Base-by-base conservation (phyloP, 2,888 invertebrate species). In the Sialis lutaria region DNA sequence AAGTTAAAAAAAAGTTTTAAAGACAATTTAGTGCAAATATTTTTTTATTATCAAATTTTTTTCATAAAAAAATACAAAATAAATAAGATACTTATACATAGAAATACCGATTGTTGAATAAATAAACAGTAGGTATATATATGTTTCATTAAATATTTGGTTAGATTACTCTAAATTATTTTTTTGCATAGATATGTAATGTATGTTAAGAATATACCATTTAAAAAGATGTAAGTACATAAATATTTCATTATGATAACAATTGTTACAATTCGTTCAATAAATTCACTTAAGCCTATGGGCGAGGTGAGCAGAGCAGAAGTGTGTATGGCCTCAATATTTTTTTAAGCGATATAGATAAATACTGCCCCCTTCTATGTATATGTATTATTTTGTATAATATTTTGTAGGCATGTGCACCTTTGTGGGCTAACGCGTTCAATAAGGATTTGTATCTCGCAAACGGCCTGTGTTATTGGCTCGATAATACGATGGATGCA, bases 381-480 rank as follows among this genome's bases (percentile, higher is more conserved):
- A 44, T 44, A 10, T 12, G 34, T 44, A 33, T 31, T 33, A 33
- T 10, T 45, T 41, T 46, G 6, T 34, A 44, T 35, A 41, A 43
- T 12, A 12, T 31, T n/a, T 48, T 46, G 12, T 33, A 53, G 53
- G 53, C 65, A 0, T 67, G 67, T 50, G 66, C 67, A 1, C 65
- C 67, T 0, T 53, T 64, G 6, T 59, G 64, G 13, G 54, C 46
- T 5, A 51, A 51, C 34, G 49, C 48, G 32, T 32, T 39, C 9
- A 43, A 51, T 41, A 42, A 37, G 35, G 12, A 39, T 8, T 41
- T 43, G 31, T 63, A 64, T 44, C 56, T 64, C 6, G 53, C 65
- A 53, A 63, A 68, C 51, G 68, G 68, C 2, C 54, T 64, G n/a
- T 68, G 68, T 50, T 68, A 67, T 47, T 63, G 62, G 61, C 55